Conservation (phyloP, 1,140 invertebrate species). For the Drosophila bifasciata region DNA sequence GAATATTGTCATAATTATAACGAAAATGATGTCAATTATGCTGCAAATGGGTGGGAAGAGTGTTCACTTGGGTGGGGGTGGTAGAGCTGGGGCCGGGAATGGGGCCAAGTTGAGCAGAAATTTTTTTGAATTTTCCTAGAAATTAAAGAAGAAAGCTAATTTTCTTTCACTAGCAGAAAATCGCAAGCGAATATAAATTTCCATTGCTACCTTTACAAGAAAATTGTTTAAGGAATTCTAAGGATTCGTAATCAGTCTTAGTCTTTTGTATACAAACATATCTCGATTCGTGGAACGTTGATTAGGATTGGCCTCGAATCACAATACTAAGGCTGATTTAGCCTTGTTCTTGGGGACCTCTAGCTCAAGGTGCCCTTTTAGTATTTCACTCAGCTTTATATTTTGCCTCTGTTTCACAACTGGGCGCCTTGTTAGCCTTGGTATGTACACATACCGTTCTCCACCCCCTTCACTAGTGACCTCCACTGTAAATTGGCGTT, state of each 20-base stretch:
- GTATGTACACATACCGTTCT: neutral
- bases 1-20: constrained; percentile 58
- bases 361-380: neutral
- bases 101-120: constrained; percentile 3
- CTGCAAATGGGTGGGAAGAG: too few species aligned
- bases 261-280: too few species aligned
- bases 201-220: too few species aligned
- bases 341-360: too few species aligned
- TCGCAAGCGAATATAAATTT: too few species aligned
- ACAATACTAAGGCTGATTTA: too few species aligned
- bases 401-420: too few species aligned
- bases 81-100: neutral
- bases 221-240: too few species aligned
- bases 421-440: constrained; percentile 2
- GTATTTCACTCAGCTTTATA: neutral
- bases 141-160: neutral
- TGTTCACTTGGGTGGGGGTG: too few species aligned
- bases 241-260: too few species aligned
- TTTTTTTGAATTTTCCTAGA: neutral
- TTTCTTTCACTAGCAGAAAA: neutral
- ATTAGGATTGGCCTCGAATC: too few species aligned
- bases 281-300: too few species aligned
- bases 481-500: constrained; percentile 73
- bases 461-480: constrained; percentile 56
- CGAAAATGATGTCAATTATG: constrained; percentile 67